phyloP scores from a whole-genome alignment of 2,797 vertebrate species.

The Anabacerthia variegaticeps region DNA sequence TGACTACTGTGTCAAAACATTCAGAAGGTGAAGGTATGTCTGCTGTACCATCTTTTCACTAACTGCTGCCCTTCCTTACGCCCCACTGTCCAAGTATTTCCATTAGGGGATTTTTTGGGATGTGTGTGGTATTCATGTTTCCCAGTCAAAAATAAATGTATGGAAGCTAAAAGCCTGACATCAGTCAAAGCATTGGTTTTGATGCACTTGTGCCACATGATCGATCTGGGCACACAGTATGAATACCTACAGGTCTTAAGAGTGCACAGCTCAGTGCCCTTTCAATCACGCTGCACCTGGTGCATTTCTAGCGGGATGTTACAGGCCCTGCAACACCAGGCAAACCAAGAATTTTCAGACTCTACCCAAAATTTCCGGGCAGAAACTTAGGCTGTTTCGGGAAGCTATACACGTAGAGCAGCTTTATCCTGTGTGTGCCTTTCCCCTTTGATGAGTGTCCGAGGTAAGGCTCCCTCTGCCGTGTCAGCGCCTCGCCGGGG shows the following conservation, averaged over 20 bases:
- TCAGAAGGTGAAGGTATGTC: background rate
- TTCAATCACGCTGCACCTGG: background rate
- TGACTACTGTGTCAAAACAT: background rate
- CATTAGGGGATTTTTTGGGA: background rate
- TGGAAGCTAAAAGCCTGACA: background rate
- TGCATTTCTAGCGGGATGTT: rapidly evolving
- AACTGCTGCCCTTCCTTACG: background rate
- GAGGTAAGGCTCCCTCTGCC: no score
- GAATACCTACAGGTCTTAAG: background rate
- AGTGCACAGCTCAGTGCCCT: background rate
- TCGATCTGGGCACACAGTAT: rapidly evolving
- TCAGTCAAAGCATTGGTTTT: background rate
- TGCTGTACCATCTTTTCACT: background rate
- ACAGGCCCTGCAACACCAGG: background rate
- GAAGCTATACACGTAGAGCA: background rate
- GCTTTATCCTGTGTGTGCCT: background rate
- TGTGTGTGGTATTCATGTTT: background rate
- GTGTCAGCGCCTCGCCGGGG: no score
- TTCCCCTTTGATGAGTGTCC: no score
- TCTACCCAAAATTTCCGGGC: background rate
- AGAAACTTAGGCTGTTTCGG: background rate
- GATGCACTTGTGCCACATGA: background rate
- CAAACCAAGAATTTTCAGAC: rapidly evolving
- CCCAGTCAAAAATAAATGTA: background rate
- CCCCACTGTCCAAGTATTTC: background rate